Evolutionary conservation across 2,888 invertebrate species (phyloP), one percentile per base, ranked within the genome.

Genomic region (Scaptomyza caliginosa): DNA sequence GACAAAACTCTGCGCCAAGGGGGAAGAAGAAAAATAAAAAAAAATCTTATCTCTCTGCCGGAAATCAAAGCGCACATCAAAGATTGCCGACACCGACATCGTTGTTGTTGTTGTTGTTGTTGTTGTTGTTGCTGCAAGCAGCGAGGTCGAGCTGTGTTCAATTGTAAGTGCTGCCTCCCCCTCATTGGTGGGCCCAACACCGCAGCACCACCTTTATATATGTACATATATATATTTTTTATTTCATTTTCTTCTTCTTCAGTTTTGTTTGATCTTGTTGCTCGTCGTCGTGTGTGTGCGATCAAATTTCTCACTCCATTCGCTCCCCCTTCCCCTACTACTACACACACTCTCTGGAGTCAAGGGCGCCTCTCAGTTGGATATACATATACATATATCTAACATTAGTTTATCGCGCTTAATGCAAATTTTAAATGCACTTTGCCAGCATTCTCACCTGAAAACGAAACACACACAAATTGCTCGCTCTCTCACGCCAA

Each of bases 51-150:
- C 88, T 83, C 74, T 59, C 85, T 79, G 88, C 89, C 88, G 88
- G 88, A 89, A 88, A 88, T 88, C 88, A 88, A 88, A 88, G 88
- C 74, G 76, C 70, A 88, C 87, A 79, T 89, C 87, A 88, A 89
- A 89, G 86, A 65, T 70, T 55, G 72, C 81, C 83, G 85, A 58
- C 77, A 52, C 67, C 70, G 69, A 46, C 60, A 64, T 42, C 59
- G 62, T 55, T 58, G 73, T 21, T 46, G 67, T 43, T 16, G 46
- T 23, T 28, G 66, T 1, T 19, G 36, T 21, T 13, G 60, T 0
- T 21, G 45, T 13, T 40, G 59, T 48, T 50, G 49, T 26, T 57
- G 54, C 38, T 57, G 74, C 75, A 59, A 67, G 70, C 74, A 43
- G 51, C 34, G 16, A 60, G 82, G 65, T 67, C 71, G 76, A n/a